These are phyloP conservation scores for Neostethus bicornis DNA, from an alignment of 2,797 vertebrate species.

Conservation along the genomic window DNA sequence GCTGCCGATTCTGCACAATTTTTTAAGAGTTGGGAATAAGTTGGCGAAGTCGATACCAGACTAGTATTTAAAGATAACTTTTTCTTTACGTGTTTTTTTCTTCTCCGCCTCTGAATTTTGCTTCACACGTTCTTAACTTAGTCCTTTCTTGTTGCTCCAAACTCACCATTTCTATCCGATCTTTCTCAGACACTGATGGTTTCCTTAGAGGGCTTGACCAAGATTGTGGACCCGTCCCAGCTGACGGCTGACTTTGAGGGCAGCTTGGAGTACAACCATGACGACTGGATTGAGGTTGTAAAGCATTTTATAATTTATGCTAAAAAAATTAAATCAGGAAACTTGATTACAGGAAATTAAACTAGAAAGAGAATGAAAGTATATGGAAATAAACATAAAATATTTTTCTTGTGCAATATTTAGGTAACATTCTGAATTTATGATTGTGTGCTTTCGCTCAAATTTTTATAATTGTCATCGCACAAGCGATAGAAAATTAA, in stretches of 20 bases:
- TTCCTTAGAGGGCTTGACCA: slow-evolving; percentile 97
- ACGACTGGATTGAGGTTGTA: slow-evolving; percentile 97
- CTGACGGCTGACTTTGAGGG: slow-evolving; percentile 96
- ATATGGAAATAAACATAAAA: no score
- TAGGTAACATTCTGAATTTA: no score
- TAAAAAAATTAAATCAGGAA: no score
- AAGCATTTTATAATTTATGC: no score
- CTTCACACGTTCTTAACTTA: neutral
- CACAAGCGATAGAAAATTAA: no score
- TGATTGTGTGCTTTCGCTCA: no score
- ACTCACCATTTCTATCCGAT: neutral
- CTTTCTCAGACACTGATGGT: slow-evolving; percentile 92
- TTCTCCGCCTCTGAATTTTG: neutral
- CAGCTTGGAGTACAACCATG: slow-evolving; percentile 96
- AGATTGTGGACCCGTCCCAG: slow-evolving; percentile 97
- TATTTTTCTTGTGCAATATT: no score
- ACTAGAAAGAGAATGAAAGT: no score
- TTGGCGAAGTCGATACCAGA: slow-evolving; percentile 17
- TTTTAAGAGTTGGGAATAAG: slow-evolving; percentile 31
- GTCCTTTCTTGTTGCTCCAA: neutral
- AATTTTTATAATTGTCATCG: no score
- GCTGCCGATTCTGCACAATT: slow-evolving; percentile 40
- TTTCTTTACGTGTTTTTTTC: neutral
- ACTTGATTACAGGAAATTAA: no score
- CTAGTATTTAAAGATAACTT: slow-evolving; percentile 12